These are phyloP conservation scores for Tupaia tana DNA, from an alignment of 2,113 vertebrate genomes.

Conservation along the genomic window DNA sequence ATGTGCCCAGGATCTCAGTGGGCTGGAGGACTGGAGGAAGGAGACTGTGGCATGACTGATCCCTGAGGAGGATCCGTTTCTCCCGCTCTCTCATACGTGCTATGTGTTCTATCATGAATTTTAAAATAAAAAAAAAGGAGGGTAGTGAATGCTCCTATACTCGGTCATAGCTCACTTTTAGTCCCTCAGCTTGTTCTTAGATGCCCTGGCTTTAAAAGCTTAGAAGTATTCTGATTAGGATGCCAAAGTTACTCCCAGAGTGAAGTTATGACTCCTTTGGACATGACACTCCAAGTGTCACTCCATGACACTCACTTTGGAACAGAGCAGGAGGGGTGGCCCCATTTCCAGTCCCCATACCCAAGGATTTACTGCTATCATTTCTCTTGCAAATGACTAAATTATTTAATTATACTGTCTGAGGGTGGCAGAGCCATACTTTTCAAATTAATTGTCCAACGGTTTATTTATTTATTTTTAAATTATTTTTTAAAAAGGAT, in stretches of 20 bases:
- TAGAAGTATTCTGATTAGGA: neutral
- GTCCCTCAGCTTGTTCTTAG: neutral
- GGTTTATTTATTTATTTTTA: neutral
- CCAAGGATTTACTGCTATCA: conserved; percentile 7
- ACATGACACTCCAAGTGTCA: neutral
- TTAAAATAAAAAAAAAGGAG: neutral
- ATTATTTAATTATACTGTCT: neutral
- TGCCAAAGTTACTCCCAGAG: neutral
- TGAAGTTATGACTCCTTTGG: neutral
- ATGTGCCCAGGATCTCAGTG: no score
- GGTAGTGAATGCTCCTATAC: neutral
- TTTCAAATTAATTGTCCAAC: conserved; percentile 10
- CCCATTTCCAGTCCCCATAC: conserved; percentile 29
- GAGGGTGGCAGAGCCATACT: neutral
- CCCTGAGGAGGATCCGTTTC: no score
- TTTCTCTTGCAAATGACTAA: conserved; percentile 12
- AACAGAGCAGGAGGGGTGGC: neutral
- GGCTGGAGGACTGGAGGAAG: no score
- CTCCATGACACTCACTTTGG: neutral
- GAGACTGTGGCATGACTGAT: no score
- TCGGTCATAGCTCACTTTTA: neutral
- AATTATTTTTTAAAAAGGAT: no score
- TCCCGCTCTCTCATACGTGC: no score
- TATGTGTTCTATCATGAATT: no score
- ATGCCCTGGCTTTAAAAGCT: neutral